Evolutionary conservation across 2,888 invertebrate genomes (phyloP).

Genomic region (Fragum whitleyi): DNA sequence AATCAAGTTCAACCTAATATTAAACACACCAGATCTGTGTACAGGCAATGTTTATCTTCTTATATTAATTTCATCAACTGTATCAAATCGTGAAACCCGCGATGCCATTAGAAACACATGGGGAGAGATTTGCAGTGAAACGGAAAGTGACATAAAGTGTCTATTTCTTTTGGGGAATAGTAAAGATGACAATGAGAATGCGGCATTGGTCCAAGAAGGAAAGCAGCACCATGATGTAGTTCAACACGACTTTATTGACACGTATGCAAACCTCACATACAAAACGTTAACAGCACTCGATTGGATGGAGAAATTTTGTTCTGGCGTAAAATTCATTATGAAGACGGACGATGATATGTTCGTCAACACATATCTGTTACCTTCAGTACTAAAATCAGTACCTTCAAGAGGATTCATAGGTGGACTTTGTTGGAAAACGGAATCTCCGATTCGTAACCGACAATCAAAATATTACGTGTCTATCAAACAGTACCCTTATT

Average conservation of each 20-base stretch:
- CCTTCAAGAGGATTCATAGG: constrained; percentile 68
- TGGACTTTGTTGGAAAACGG: constrained; percentile 74
- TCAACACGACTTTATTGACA: constrained; percentile 70
- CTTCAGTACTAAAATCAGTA: constrained; percentile 66
- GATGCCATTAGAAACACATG: constrained; percentile 72
- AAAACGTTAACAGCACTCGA: constrained; percentile 72
- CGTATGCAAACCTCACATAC: constrained; percentile 75
- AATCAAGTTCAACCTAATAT: constrained; percentile 54
- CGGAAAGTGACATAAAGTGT: constrained; percentile 48
- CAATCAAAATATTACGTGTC: constrained; percentile 76
- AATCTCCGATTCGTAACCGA: constrained; percentile 68
- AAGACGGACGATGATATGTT: constrained; percentile 81
- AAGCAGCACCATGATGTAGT: constrained; percentile 66
- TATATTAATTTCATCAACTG: constrained; percentile 67
- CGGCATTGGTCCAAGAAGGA: constrained; percentile 59
- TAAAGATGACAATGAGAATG: constrained; percentile 30
- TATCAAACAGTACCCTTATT: constrained; percentile 60
- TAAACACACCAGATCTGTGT: constrained; percentile 62
- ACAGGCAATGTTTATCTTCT: constrained; percentile 59
- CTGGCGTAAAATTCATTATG: constrained; percentile 72
- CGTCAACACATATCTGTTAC: constrained; percentile 72
- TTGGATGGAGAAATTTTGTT: constrained; percentile 68
- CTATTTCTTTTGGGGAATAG: constrained; percentile 69
- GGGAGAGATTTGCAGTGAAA: constrained; percentile 64
- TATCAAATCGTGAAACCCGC: constrained; percentile 57